Evolutionary conservation across 2,888 invertebrate genomes (phyloP).

Genomic region (Periphyllus acericola): DNA sequence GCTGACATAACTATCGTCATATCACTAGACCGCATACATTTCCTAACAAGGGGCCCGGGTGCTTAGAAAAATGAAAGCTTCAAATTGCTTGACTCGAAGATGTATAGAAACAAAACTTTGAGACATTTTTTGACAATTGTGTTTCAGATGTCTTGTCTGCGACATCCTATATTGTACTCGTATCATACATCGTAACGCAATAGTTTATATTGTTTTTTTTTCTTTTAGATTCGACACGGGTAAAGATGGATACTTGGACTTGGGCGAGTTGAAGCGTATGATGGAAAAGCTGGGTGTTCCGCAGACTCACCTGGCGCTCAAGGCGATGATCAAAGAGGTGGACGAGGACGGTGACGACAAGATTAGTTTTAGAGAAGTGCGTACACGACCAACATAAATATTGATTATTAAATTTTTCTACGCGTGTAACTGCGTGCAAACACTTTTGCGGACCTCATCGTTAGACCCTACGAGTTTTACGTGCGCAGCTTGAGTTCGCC

Average conservation of each 20-base stretch:
- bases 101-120: no score
- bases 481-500: background rate
- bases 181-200: no score
- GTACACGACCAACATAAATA: slow-evolving; percentile 34
- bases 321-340: slow-evolving; percentile 93
- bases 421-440: background rate
- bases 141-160: no score
- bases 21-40: no score
- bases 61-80: no score
- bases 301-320: slow-evolving; percentile 93
- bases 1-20: no score
- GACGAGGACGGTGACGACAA: slow-evolving; percentile 86
- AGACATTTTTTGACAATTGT: no score
- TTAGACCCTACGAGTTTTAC: background rate
- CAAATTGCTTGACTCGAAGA: no score
- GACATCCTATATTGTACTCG: no score
- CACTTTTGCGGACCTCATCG: background rate
- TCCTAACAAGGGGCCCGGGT: no score
- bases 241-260: slow-evolving; percentile 86
- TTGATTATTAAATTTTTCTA: background rate
- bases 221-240: slow-evolving; percentile 86
- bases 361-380: slow-evolving; percentile 89
- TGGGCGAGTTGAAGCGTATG: slow-evolving; percentile 92
- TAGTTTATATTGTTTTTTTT: no score
- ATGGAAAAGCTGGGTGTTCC: slow-evolving; percentile 96